A percentile compares a stretch with the other conserved stretches of the same genome.
Evolutionary conservation across 2,888 invertebrate genomes (phyloP).

Genomic region (Apamea epomidion): DNA sequence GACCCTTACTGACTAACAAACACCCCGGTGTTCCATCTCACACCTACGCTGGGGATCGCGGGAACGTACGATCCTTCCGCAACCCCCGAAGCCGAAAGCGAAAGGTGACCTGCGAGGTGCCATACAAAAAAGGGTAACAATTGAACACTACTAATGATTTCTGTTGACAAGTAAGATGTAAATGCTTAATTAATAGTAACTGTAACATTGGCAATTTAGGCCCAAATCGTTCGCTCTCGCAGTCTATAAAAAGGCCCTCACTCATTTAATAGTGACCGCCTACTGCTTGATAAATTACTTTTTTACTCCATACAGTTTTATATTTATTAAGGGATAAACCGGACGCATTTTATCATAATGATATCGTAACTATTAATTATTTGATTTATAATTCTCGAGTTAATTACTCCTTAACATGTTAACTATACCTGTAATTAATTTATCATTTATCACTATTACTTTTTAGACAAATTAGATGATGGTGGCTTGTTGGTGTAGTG

Average conservation of each 20-base stretch:
- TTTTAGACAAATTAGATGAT: constrained; percentile 27
- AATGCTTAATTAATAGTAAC: constrained; percentile 18
- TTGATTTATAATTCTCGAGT: constrained; percentile 35
- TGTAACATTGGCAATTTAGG: constrained; percentile 11
- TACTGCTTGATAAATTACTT: constrained; percentile 44
- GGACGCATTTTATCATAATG: constrained; percentile 40
- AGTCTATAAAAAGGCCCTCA: constrained; percentile 8
- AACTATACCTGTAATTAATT: constrained; percentile 45
- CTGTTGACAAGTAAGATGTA: constrained; percentile 4
- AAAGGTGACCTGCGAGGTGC: neutral
- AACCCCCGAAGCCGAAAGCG: neutral
- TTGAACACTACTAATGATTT: neutral
- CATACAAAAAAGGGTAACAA: neutral
- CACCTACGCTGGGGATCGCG: no score
- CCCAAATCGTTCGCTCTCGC: constrained; percentile 9
- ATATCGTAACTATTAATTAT: constrained; percentile 40
- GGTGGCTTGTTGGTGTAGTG: neutral
- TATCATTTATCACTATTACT: constrained; percentile 43
- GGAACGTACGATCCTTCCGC: no score
- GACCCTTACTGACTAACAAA: no score
- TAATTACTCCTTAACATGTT: constrained; percentile 44
- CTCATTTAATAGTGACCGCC: constrained; percentile 25
- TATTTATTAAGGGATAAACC: constrained; percentile 33
- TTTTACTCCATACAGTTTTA: constrained; percentile 29
- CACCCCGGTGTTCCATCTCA: no score